Evolutionary conservation across 2,888 invertebrate genomes (phyloP).

Genomic region (Pterostichus niger): DNA sequence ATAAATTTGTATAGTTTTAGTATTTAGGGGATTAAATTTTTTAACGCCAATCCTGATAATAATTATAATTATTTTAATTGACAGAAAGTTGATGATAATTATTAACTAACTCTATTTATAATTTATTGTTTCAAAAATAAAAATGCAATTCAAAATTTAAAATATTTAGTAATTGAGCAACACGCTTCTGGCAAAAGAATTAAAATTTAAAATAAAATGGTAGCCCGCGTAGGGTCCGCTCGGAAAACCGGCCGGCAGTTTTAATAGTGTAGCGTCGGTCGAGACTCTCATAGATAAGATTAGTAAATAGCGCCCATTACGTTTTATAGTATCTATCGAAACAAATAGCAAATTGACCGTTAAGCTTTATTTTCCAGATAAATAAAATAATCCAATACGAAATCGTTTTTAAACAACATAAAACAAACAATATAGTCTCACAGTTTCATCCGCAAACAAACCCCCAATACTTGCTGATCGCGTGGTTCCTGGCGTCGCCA

Average conservation of each 20-base stretch:
- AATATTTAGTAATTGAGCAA: background rate
- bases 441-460: slow-evolving; percentile 35
- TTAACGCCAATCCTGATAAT: no score
- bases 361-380: slow-evolving; percentile 54
- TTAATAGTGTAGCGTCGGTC: slow-evolving; percentile 55
- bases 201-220: background rate
- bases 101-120: no score
- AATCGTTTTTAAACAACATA: slow-evolving; percentile 59
- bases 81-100: no score
- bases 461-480: slow-evolving; percentile 2
- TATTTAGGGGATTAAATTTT: no score
- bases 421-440: slow-evolving; percentile 43
- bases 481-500: slow-evolving; percentile 33
- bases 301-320: slow-evolving; percentile 40
- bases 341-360: slow-evolving; percentile 53
- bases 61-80: no score
- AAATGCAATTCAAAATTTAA: no score
- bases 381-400: slow-evolving; percentile 55
- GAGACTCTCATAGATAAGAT: slow-evolving; percentile 40
- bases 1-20: no score
- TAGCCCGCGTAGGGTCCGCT: no score
- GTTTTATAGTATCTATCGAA: slow-evolving; percentile 38
- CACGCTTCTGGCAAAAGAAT: background rate
- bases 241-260: slow-evolving; percentile 33
- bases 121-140: no score